phyloP scores from a whole-genome alignment of 2,797 vertebrate genomes.

The Acanthurus tractus region DNA sequence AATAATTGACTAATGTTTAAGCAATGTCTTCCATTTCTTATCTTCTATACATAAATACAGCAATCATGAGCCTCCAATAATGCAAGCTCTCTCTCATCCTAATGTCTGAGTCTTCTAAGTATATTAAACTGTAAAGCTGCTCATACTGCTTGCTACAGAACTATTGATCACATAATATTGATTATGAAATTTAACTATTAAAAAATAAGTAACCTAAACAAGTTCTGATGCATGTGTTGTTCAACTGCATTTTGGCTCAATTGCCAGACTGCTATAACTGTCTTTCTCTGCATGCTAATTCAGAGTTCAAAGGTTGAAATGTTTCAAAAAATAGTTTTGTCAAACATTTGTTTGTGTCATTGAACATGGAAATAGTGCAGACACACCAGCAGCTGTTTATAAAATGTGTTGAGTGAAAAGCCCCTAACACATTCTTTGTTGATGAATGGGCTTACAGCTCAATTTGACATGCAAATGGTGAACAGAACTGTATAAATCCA shows the following conservation, averaged over 20 bases:
- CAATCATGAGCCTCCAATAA: constrained; percentile 53
- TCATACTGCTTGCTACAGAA: constrained; percentile 62
- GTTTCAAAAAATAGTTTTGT: constrained; percentile 8
- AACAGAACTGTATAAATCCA: not conserved
- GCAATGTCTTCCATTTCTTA: constrained; percentile 58
- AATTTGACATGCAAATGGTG: constrained; percentile 36
- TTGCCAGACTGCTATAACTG: not conserved
- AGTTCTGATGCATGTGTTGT: constrained; percentile 11
- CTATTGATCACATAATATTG: constrained; percentile 64
- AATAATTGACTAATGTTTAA: constrained; percentile 66
- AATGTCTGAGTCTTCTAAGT: constrained; percentile 64
- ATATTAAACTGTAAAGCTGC: constrained; percentile 58
- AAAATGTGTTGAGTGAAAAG: constrained; percentile 49
- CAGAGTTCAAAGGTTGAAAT: constrained; percentile 11
- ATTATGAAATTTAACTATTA: constrained; percentile 59
- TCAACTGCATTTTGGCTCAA: not conserved
- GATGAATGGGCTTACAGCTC: constrained; percentile 17
- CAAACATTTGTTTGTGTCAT: constrained; percentile 1
- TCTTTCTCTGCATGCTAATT: constrained; percentile 1
- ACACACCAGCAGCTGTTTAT: constrained; percentile 35
- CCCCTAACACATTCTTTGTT: constrained; percentile 28
- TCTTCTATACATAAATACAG: constrained; percentile 74
- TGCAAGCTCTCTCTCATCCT: constrained; percentile 64
- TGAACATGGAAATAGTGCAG: constrained; percentile 17
- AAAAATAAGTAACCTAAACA: constrained; percentile 45